Conservation (phyloP, 2,797 vertebrate genomes). For the Tiaroga cobitis region DNA sequence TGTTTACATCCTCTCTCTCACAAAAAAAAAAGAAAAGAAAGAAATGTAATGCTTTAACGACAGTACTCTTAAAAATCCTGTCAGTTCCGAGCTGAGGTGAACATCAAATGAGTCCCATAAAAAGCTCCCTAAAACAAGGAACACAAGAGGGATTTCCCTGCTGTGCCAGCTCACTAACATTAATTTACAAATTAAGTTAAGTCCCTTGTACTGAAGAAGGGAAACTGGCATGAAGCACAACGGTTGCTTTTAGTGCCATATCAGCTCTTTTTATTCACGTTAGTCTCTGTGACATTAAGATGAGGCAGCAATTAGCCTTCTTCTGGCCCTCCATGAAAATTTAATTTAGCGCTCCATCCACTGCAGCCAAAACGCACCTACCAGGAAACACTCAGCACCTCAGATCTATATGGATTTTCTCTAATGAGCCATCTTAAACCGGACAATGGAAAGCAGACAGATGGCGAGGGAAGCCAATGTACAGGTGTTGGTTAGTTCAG, state of each 20-base stretch:
- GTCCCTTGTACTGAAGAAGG: constrained; percentile 48
- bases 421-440: constrained; percentile 34
- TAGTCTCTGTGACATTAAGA: constrained; percentile 49
- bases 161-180: constrained; percentile 44
- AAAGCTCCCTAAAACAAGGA: constrained; percentile 14
- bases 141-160: constrained; percentile 31
- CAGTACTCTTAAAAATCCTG: background rate
- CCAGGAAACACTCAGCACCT: constrained; percentile 26
- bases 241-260: constrained; percentile 48
- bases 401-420: constrained; percentile 46
- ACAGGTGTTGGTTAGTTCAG: constrained; percentile 6
- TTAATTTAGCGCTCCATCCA: constrained; percentile 49
- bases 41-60: background rate
- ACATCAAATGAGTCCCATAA: constrained; percentile 32
- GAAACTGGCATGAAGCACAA: constrained; percentile 22
- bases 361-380: constrained; percentile 37
- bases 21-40: background rate
- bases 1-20: background rate
- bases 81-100: background rate
- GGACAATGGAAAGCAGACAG: constrained; percentile 22
- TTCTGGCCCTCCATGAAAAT: constrained; percentile 49
- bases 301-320: constrained; percentile 58
- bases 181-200: constrained; percentile 61
- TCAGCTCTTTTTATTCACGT: constrained; percentile 54
- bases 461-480: constrained; percentile 25